These are phyloP conservation scores for Pseudococcus longispinus DNA, from an alignment of 2,888 invertebrate genomes.

Conservation along the genomic window DNA sequence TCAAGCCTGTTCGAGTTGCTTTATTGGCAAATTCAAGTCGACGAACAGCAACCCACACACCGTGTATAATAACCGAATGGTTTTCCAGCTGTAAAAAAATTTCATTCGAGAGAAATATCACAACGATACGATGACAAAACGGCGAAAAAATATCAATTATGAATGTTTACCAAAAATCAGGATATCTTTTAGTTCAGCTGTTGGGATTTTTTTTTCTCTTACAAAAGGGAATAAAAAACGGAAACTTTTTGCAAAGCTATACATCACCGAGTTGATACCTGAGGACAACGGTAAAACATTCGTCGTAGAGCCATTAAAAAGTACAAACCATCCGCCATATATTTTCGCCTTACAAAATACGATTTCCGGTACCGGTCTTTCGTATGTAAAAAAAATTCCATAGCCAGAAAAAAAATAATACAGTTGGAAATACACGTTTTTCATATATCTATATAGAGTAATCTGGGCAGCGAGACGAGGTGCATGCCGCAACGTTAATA, in stretches of 20 bases:
- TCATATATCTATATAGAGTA: background rate
- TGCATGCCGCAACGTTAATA: background rate
- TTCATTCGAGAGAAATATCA: too few relatives aligned
- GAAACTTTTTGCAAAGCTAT: background rate
- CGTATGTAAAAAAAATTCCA: background rate
- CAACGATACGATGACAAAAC: background rate
- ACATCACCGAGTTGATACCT: slow-evolving; percentile 2
- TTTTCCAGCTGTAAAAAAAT: too few relatives aligned
- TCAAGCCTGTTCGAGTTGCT: too few relatives aligned
- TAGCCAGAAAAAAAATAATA: background rate
- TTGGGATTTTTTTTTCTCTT: background rate
- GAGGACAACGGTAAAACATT: background rate
- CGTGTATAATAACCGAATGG: too few relatives aligned
- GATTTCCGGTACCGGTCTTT: slow-evolving; percentile 10
- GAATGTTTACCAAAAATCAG: background rate
- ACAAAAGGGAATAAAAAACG: background rate
- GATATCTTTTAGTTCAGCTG: background rate
- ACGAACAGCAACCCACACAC: too few relatives aligned
- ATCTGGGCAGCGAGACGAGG: background rate
- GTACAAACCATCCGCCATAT: background rate
- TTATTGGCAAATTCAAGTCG: too few relatives aligned
- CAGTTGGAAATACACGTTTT: background rate
- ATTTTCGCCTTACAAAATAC: slow-evolving; percentile 28
- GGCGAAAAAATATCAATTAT: background rate
- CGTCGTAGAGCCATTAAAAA: slow-evolving; percentile 9